Evolutionary conservation across 2,888 invertebrate species (phyloP), one percentile per base, ranked within the genome.

Genomic region (Molanna angustata): DNA sequence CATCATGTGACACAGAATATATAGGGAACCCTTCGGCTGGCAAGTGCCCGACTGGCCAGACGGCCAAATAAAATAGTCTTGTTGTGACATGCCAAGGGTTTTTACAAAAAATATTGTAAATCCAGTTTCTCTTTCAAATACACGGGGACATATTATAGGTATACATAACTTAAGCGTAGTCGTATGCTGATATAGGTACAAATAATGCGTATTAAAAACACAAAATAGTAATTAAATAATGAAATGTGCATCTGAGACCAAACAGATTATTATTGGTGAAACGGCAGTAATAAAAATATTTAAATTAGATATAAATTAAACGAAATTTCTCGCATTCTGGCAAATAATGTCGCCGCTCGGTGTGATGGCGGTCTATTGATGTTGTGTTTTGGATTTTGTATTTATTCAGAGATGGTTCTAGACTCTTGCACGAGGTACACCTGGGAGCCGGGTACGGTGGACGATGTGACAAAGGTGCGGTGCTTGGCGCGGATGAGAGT

Each of bases 401-500:
- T 13, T 37, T 58, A 56, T 47, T 56, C 64, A 74, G 74, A 74
- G 68, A 82, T 76, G 67, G 82, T 82, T 68, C 82, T 72, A 67
- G 57, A 86, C 78, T 91, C 91, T 79, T 90, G 90, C 63, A 92
- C 91, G 73, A 92, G 82, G 78, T 91, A 91, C 66, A 92, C 90
- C 78, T 90, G 90, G 69, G 91, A 91, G 67, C 92, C 92, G 74
- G 93, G 93, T 66, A 92, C 89, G 65, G 90, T 85, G 73, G 89
- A 90, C 73, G 93, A 92, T 80, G 94, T 94, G 69, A 94, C 94
- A 78, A 94, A 94, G 73, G 94, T 92, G 80, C 96, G 94, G 82
- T 96, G 96, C 83, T 97, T 96, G 79, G 96, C 94, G 68, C 96
- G 89, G 80, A 96, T 94, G 74, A 96, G 81, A 65, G 89, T 87